Percentiles rank a stretch among this genome's conserved stretches.
phyloP scores from a whole-genome alignment of 2,888 invertebrate genomes.

The Temnothorax rugatulus region DNA sequence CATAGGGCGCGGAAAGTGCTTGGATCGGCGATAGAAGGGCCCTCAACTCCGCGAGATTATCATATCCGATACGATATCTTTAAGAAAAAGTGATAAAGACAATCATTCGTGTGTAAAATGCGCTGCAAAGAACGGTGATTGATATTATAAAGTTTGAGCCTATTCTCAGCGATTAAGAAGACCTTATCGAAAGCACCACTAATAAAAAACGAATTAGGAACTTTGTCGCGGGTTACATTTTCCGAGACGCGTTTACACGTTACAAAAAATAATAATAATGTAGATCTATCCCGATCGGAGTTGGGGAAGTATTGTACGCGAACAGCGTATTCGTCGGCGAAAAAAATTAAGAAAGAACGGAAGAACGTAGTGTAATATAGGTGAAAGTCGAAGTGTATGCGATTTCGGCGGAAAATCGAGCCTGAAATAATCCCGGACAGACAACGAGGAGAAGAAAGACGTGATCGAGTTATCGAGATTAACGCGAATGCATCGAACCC shows the following conservation, averaged over 20 bases:
- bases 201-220: neutral
- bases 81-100: constrained; percentile 17
- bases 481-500: constrained; percentile 24
- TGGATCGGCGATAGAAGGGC: constrained; percentile 29
- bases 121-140: neutral
- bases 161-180: neutral
- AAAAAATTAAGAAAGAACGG: neutral
- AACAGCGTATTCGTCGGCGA: neutral
- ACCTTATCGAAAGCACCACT: neutral
- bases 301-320: neutral
- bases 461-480: constrained; percentile 61
- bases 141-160: neutral
- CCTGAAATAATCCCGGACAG: constrained; percentile 43
- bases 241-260: neutral
- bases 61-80: constrained; percentile 29
- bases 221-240: neutral
- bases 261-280: neutral
- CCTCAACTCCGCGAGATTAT: constrained; percentile 24
- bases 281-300: neutral
- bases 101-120: neutral
- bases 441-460: constrained; percentile 57
- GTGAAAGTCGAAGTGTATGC: constrained; percentile 4
- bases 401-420: constrained; percentile 52
- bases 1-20: constrained; percentile 46
- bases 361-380: neutral